Evolutionary conservation across 2,113 vertebrate species (phyloP).

Genomic region (Anarhynchus alexandrinus): DNA sequence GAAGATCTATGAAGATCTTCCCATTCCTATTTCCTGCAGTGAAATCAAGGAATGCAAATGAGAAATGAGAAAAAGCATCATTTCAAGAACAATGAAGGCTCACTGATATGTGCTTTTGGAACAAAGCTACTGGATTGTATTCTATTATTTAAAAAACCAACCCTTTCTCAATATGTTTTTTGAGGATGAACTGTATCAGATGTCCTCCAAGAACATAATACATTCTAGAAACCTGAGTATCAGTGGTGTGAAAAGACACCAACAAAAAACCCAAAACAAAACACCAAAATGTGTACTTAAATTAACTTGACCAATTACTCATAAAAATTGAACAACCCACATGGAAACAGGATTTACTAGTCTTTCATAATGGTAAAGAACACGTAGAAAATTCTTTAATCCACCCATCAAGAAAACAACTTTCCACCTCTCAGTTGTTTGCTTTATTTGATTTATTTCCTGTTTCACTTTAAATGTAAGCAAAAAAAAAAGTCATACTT

Average conservation of each 20-base stretch:
- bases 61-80: background rate
- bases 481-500: background rate
- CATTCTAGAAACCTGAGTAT: background rate
- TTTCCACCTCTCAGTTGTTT: background rate
- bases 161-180: background rate
- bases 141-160: background rate
- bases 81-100: background rate
- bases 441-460: background rate
- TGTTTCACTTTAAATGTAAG: background rate
- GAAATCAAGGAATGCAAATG: background rate
- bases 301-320: background rate
- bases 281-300: background rate
- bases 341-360: background rate
- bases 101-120: fast-evolving
- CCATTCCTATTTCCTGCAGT: background rate
- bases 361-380: background rate
- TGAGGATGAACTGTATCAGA: background rate
- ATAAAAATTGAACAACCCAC: background rate
- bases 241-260: background rate
- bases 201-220: background rate
- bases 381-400: background rate
- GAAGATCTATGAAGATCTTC: background rate
- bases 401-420: background rate
- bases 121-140: background rate
- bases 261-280: background rate